phyloP scores from a whole-genome alignment of 2,888 invertebrate genomes.

The Noctua fimbriata region DNA sequence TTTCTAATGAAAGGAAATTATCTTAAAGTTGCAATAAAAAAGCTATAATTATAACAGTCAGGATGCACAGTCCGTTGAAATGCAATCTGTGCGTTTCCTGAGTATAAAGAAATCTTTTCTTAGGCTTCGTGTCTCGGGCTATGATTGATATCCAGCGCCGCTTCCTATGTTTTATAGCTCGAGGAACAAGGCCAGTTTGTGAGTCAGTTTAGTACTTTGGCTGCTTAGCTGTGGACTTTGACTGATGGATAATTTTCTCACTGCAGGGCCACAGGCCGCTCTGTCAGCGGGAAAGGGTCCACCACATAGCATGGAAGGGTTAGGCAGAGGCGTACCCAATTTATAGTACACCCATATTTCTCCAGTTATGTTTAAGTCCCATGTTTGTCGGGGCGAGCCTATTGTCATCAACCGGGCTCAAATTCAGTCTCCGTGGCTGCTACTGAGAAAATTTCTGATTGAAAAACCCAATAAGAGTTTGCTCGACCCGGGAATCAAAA shows the following conservation, averaged over 20 bases:
- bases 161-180: neutral
- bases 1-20: conserved; percentile 42
- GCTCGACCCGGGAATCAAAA: neutral
- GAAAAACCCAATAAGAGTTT: too few relatives aligned
- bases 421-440: too few relatives aligned
- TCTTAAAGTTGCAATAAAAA: conserved; percentile 21
- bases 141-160: neutral
- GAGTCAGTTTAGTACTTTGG: neutral
- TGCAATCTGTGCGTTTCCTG: conserved; percentile 45
- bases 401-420: too few relatives aligned
- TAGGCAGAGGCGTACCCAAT: too few relatives aligned
- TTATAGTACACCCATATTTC: too few relatives aligned
- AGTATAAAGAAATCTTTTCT: conserved; percentile 23
- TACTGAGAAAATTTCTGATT: too few relatives aligned
- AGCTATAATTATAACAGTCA: conserved; percentile 39
- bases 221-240: neutral
- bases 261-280: neutral
- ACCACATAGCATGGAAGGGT: too few relatives aligned
- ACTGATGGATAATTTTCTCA: neutral
- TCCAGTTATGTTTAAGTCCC: too few relatives aligned
- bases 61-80: conserved; percentile 28
- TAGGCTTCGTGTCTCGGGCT: neutral
- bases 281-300: neutral
- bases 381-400: too few relatives aligned
- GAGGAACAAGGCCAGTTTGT: neutral